Conservation (phyloP, 2,113 vertebrate species). For the Pseudonaja textilis region DNA sequence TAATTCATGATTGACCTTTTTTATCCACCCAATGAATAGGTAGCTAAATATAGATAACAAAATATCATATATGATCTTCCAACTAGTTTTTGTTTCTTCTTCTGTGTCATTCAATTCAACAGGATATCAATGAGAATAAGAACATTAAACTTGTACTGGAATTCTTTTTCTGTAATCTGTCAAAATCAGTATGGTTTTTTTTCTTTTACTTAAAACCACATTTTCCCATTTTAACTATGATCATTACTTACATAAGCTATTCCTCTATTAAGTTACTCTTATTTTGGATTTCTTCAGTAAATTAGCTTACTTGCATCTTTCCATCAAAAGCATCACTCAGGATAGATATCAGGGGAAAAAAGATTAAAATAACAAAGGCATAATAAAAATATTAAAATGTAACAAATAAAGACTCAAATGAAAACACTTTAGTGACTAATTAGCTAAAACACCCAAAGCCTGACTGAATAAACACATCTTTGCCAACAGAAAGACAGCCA, state of each 20-base stretch:
- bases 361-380: background rate
- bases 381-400: background rate
- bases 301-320: background rate
- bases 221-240: background rate
- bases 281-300: background rate
- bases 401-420: background rate
- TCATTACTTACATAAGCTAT: background rate
- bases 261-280: background rate
- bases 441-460: background rate
- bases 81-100: background rate
- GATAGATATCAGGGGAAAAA: background rate
- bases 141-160: background rate
- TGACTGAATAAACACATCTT: background rate
- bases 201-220: background rate
- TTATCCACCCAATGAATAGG: background rate
- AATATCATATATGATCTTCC: background rate
- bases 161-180: background rate
- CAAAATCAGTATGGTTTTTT: background rate
- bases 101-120: background rate
- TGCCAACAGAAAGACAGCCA: background rate
- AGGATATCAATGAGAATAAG: background rate
- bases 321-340: background rate
- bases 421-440: background rate
- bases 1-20: background rate
- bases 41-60: background rate